Evolutionary conservation across 2,797 vertebrate species (phyloP), one percentile per base, ranked within the genome.

Genomic region (Apodemus agrarius): DNA sequence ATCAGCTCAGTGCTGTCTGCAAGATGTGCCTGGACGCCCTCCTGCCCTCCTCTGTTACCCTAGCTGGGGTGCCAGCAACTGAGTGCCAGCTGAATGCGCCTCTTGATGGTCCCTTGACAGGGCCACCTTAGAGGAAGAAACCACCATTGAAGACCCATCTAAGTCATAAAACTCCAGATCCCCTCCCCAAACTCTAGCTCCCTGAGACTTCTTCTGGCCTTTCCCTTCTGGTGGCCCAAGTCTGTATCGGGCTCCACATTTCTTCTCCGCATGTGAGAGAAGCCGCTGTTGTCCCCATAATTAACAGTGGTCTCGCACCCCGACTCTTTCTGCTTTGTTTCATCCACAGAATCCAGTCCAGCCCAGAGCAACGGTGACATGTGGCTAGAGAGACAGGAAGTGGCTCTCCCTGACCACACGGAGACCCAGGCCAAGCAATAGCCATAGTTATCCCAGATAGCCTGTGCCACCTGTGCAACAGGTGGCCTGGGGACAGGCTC

Each of bases 351-450:
- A 78, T 57, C 59, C 63, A 21, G 67, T 37, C 65, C 87, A 91
- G 31, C 24, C 43, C 83, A 91, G 84, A 86, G 67, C 95, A 65
- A 88, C 74, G 61, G 54, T 59, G 40, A 95, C 63, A 81, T 17
- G 1, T 49, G 75, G 67, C 13, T 74, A 85, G 65, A 46, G 85
- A 76, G 34, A 85, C 12, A 92, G 90, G 76, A 65, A 72, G 12
- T 24, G 19, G 43, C 49, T n/a, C 1, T 22, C 19, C 46, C 46
- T 52, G 65, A 72, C 24, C 43, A 29, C n/a, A 24, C 2, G 21
- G 5, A 10, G 52, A 26, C 29, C 40, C 34, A 26, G n/a, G 86
- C 34, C 65, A 65, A 94, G 79, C 75, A 24, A 6, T 19, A 34
- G 17, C 67, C 29, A 17, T 22, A 57, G 59, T 40, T 63, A 34